These are phyloP conservation scores for Virgularia gustaviana DNA, from an alignment of 92 coral and sea anemone species.

Conservation along the genomic window DNA sequence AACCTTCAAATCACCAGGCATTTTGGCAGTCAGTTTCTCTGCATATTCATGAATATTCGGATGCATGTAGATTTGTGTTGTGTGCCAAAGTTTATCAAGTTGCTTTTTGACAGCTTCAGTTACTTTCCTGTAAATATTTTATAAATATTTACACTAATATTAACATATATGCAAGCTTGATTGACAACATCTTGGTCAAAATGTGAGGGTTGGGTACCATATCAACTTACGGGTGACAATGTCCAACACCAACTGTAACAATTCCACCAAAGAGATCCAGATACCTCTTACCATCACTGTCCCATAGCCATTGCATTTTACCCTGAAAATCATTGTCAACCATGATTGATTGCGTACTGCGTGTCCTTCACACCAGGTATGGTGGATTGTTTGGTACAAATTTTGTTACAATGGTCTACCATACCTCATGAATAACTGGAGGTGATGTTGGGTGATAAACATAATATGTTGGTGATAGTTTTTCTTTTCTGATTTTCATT, in stretches of 20 bases:
- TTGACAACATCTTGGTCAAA: neutral
- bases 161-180: neutral
- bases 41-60: slow-evolving; percentile 93
- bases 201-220: too few species aligned
- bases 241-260: slow-evolving; percentile 95
- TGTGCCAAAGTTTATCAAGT: slow-evolving; percentile 85
- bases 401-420: too few species aligned
- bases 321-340: too few species aligned
- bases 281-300: slow-evolving; percentile 74
- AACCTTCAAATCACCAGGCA: slow-evolving; percentile 95
- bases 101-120: slow-evolving; percentile 71
- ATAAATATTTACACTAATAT: neutral
- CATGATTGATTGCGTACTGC: too few species aligned
- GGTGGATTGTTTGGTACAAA: neutral
- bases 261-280: slow-evolving; percentile 96
- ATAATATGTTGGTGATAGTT: slow-evolving; percentile 63
- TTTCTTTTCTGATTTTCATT: slow-evolving; percentile 63
- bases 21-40: slow-evolving; percentile 66
- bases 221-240: slow-evolving; percentile 98
- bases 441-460: slow-evolving; percentile 49
- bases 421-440: slow-evolving; percentile 79
- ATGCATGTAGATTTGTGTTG: slow-evolving; percentile 88
- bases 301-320: slow-evolving; percentile 98
- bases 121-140: slow-evolving; percentile 57
- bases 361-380: neutral